These are phyloP conservation scores for Drosophila percnosoma DNA, from an alignment of 2,888 invertebrate species.

Conservation along the genomic window DNA sequence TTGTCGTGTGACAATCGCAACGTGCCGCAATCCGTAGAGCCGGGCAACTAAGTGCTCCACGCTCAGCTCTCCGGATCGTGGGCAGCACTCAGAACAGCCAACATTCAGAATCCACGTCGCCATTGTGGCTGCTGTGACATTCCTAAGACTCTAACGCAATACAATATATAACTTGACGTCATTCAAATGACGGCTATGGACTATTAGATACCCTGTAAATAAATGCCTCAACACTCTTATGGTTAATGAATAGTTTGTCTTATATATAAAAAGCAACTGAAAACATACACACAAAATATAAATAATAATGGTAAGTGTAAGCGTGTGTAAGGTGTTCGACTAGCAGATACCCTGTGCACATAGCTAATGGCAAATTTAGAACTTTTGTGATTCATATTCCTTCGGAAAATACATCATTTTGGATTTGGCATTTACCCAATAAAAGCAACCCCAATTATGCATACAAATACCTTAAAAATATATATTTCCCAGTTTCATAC, in stretches of 20 bases:
- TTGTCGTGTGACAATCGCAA: conserved; percentile 72
- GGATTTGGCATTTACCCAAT: not conserved
- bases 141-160: conserved; percentile 51
- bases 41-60: too few relatives aligned
- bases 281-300: not conserved
- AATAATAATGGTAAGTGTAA: not conserved
- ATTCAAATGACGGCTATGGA: not conserved
- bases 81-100: conserved; percentile 62
- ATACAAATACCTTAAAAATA: not conserved
- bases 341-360: too few relatives aligned
- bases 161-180: conserved; percentile 2
- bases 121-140: conserved; percentile 68
- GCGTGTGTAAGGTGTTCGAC: too few relatives aligned
- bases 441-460: not conserved
- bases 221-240: rapidly evolving
- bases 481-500: not conserved
- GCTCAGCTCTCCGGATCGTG: conserved; percentile 52
- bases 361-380: not conserved
- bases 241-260: not conserved
- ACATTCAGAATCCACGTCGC: conserved; percentile 42
- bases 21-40: conserved; percentile 15
- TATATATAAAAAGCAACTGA: rapidly evolving
- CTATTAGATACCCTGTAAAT: conserved; percentile 18
- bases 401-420: not conserved
- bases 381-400: not conserved